These are phyloP conservation scores for Chaunax sp. DNA, from an alignment of 2,797 vertebrate genomes.

Conservation along the genomic window DNA sequence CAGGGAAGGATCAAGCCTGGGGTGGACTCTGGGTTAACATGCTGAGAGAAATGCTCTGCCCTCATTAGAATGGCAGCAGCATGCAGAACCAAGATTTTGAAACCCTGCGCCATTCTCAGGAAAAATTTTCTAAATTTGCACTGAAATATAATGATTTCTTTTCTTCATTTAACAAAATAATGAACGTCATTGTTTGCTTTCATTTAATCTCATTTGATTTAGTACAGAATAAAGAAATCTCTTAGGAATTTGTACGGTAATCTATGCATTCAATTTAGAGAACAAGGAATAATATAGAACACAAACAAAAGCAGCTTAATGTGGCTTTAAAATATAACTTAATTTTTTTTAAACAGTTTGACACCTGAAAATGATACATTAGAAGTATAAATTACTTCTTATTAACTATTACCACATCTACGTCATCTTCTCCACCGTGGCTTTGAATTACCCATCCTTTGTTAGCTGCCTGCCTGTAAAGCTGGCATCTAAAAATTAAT, in stretches of 20 bases:
- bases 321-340: too few species aligned
- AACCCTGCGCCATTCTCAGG: too few species aligned
- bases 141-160: neutral
- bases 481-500: neutral
- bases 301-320: neutral
- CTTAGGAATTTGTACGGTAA: too few species aligned
- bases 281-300: neutral
- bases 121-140: neutral
- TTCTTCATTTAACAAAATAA: neutral
- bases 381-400: neutral
- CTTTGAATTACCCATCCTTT: neutral
- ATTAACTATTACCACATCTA: neutral
- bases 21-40: constrained; percentile 42
- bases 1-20: constrained; percentile 38
- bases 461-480: neutral
- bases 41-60: constrained; percentile 39
- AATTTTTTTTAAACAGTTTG: too few species aligned
- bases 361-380: too few species aligned
- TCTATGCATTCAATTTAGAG: neutral
- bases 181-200: neutral
- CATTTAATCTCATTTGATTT: neutral
- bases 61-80: constrained; percentile 30
- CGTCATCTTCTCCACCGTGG: rapidly evolving
- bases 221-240: neutral
- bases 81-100: neutral